Conservation (phyloP, 1,140 invertebrate genomes). For the Halyomorpha halys region DNA sequence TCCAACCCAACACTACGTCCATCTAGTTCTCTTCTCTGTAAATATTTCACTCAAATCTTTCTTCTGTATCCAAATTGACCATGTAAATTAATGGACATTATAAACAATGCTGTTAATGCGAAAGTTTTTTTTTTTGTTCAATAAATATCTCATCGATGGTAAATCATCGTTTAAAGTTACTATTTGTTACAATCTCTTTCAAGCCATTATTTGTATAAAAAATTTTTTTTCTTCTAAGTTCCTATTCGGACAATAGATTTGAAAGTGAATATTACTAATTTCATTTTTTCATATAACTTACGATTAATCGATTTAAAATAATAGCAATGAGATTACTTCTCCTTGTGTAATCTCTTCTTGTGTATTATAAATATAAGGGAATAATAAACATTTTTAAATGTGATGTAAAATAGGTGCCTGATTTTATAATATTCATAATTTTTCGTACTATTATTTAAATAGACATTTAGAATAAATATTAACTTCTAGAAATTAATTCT, state of each 20-base stretch:
- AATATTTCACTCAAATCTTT: neutral
- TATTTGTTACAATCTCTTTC: neutral
- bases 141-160: neutral
- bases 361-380: constrained; percentile 13
- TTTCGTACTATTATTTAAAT: constrained; percentile 13
- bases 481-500: neutral
- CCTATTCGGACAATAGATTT: constrained; percentile 13
- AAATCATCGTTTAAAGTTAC: neutral
- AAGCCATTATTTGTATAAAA: neutral
- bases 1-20: neutral
- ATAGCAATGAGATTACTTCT: too few species aligned
- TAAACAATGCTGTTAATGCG: neutral
- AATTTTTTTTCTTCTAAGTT: neutral
- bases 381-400: constrained; percentile 12
- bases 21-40: constrained; percentile 7
- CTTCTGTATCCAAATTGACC: constrained; percentile 10
- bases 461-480: constrained; percentile 9
- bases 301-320: too few species aligned
- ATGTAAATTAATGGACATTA: neutral
- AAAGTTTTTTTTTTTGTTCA: neutral
- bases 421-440: constrained; percentile 13
- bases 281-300: too few species aligned
- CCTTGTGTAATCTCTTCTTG: neutral
- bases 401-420: constrained; percentile 17
- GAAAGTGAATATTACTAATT: neutral